phyloP scores from a whole-genome alignment of 2,113 vertebrate genomes.

The Camelus bactrianus region DNA sequence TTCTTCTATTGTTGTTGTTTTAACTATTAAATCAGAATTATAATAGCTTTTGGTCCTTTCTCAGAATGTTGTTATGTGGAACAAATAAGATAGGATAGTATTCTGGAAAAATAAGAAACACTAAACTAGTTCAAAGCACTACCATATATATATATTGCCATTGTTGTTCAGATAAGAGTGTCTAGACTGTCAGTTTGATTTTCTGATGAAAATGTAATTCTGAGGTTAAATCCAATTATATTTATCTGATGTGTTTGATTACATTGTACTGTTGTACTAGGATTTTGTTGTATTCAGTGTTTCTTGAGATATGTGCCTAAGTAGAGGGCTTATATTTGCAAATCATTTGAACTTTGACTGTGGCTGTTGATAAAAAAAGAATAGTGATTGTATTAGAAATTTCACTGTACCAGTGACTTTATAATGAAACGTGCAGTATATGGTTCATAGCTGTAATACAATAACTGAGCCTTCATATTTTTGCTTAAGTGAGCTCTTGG shows the following conservation, averaged over 20 bases:
- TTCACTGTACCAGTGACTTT: slow-evolving; percentile 43
- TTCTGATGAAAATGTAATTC: slow-evolving; percentile 49
- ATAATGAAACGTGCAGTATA: slow-evolving; percentile 38
- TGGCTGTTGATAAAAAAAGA: neutral
- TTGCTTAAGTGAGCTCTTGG: slow-evolving; percentile 22
- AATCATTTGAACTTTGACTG: slow-evolving; percentile 37
- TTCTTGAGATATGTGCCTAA: slow-evolving; percentile 42
- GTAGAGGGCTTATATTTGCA: slow-evolving; percentile 36
- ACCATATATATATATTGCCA: neutral
- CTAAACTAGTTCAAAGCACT: neutral
- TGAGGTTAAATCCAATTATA: slow-evolving; percentile 5
- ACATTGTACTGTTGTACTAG: neutral
- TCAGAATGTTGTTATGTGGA: neutral
- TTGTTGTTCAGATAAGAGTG: slow-evolving; percentile 44
- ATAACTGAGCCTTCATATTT: slow-evolving; percentile 26
- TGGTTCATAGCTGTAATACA: neutral
- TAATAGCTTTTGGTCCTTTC: neutral
- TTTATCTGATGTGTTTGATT: neutral
- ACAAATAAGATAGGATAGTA: slow-evolving; percentile 21
- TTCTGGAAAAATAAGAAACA: neutral
- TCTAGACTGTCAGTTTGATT: neutral
- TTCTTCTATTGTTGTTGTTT: neutral
- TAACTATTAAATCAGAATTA: slow-evolving; percentile 16
- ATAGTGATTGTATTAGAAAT: slow-evolving; percentile 20
- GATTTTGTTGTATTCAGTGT: slow-evolving; percentile 17